phyloP scores from a whole-genome alignment of 1,140 invertebrate genomes.

The Trachymyrmex septentrionalis region DNA sequence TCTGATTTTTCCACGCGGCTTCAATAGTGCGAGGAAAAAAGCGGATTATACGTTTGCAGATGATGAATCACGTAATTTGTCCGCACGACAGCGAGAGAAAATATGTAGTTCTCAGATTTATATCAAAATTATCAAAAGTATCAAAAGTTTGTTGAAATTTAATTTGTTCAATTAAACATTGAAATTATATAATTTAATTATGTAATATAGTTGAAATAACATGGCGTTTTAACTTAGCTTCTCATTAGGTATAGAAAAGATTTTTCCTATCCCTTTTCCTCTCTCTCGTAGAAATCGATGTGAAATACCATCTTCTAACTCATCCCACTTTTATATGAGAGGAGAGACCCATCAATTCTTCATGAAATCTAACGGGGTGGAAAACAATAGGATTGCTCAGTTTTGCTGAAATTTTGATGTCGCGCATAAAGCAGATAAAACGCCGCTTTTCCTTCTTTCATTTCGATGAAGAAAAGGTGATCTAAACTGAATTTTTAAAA shows the following conservation, averaged over 20 bases:
- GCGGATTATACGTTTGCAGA: neutral
- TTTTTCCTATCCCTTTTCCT: neutral
- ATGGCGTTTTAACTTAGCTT: neutral
- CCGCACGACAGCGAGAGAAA: neutral
- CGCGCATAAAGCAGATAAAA: slow-evolving; percentile 33
- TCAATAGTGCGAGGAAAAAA: slow-evolving; percentile 16
- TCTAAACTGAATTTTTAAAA: neutral
- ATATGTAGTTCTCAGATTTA: neutral
- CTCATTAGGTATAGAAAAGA: neutral
- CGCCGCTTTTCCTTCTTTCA: neutral
- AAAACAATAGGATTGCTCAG: slow-evolving; percentile 46
- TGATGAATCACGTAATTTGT: neutral
- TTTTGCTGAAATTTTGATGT: slow-evolving; percentile 33
- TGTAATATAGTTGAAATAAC: neutral
- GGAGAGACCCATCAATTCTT: slow-evolving; percentile 23
- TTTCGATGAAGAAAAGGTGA: neutral
- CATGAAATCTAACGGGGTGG: slow-evolving; percentile 42
- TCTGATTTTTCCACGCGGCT: slow-evolving; percentile 23
- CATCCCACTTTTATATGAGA: neutral
- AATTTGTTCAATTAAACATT: neutral
- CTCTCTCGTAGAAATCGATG: neutral
- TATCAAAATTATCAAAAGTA: neutral
- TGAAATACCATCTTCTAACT: slow-evolving; percentile 27
- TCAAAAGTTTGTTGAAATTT: too few species aligned
- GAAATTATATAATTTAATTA: neutral